Conservation (phyloP, 2,797 vertebrate species). For the Catamblyrhynchus diadema region DNA sequence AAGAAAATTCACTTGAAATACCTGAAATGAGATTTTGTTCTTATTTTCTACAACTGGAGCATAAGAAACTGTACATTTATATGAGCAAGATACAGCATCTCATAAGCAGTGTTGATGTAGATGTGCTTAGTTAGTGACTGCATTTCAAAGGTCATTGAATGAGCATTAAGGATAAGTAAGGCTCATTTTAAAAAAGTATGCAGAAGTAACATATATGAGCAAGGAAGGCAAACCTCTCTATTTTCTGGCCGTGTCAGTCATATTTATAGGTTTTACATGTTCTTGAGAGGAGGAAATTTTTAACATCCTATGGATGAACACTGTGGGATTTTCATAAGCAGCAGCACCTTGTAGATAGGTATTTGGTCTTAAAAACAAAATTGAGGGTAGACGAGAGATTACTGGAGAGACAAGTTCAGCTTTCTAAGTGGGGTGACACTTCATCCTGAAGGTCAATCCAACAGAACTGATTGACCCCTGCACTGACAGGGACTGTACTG, state of each 20-base stretch:
- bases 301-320: neutral
- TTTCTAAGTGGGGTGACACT: accelerated
- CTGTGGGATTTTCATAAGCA: neutral
- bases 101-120: neutral
- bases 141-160: neutral
- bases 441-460: neutral
- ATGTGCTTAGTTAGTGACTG: neutral
- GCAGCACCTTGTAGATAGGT: neutral
- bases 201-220: neutral
- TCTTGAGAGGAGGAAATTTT: neutral
- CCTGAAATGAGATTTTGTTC: conserved; percentile 8
- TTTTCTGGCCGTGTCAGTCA: neutral
- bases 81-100: neutral
- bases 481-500: neutral
- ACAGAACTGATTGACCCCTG: neutral
- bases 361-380: neutral
- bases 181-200: neutral
- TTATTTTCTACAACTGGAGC: neutral
- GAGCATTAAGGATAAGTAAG: neutral
- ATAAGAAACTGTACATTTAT: neutral
- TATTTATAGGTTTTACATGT: neutral
- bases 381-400: neutral
- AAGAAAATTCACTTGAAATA: conserved; percentile 25
- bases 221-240: neutral
- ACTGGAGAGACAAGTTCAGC: neutral